A percentile compares a stretch with the other conserved stretches of the same genome.
Evolutionary conservation across 2,113 vertebrate species (phyloP).

Genomic region (Thunnus maccoyii): DNA sequence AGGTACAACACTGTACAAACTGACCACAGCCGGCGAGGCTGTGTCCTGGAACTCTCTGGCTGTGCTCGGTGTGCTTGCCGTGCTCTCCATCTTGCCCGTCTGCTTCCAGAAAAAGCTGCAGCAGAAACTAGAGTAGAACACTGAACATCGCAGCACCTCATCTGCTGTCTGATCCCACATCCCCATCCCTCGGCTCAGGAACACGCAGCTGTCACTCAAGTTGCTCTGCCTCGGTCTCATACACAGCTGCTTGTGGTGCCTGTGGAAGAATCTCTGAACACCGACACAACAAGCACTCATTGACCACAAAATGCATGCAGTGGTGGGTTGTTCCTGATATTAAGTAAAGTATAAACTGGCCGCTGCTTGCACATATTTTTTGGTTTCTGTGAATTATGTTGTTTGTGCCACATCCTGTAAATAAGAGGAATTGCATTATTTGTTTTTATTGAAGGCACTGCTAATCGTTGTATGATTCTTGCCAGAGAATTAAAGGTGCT

Average conservation of each 20-base stretch:
- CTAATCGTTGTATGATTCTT: conserved; percentile 34
- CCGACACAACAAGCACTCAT: conserved; percentile 30
- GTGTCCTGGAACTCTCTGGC: conserved; percentile 98
- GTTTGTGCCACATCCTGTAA: conserved; percentile 59
- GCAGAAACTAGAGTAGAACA: conserved; percentile 93
- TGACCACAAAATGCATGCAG: conserved; percentile 57
- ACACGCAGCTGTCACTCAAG: conserved; percentile 58
- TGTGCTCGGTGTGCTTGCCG: conserved; percentile 92
- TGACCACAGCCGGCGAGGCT: conserved; percentile 97
- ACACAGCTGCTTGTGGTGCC: conserved; percentile 16
- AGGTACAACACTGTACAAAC: conserved; percentile 96
- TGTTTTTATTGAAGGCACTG: conserved; percentile 51
- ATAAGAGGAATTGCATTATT: conserved; percentile 11
- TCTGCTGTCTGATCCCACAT: conserved; percentile 46
- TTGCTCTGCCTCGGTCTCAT: conserved; percentile 35
- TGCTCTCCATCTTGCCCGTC: conserved; percentile 95
- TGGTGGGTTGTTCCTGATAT: conserved; percentile 55
- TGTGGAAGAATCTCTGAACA: conserved; percentile 24
- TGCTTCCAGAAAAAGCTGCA: conserved; percentile 96
- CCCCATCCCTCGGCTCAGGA: conserved; percentile 82
- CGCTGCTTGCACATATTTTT: conserved; percentile 42
- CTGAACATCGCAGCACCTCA: conserved; percentile 45
- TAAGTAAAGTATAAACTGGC: conserved; percentile 40
- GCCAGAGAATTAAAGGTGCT: conserved; percentile 56
- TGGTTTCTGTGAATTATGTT: conserved; percentile 48